Base-by-base conservation (phyloP, 1,140 invertebrate species). In the Lasaia peninsularis region DNA sequence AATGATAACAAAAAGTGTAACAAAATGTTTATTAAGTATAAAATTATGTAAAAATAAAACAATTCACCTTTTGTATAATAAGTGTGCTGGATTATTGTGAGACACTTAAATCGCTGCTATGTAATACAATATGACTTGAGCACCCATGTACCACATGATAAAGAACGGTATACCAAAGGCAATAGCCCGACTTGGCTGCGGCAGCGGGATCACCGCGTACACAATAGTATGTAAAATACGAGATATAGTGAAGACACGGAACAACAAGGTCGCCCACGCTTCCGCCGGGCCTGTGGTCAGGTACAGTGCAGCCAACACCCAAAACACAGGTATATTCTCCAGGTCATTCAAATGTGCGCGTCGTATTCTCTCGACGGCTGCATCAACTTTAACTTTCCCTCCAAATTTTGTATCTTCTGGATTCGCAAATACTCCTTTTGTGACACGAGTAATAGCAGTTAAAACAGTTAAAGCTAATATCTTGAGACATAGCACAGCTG, bases 261-360 rank as follows among this genome's bases (percentile, higher is more conserved):
- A 93, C 52, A 94, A 77, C 7, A 86, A 70, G 0, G 85, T 80
- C 1, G 93, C 93, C 49, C 88, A 73, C 8, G 67, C 65, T 2
- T 79, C 67, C 18, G 76, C 68, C 0, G 94, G 94, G 24, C 87
- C 87, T 0, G 93, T 94, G 0, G 91, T 77, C 12, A 93, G 73
- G 69, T 94, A 95, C 12, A 94, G 66, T 1, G 92, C 90, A 6
- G 89, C 92, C 12, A 93, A 76, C 3, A 94, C 71, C 67, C 93
- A 90, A 69, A 94, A 95, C 2, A 92, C 83, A 0, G 92, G 88
- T 55, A 95, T 94, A 71, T 95, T 95, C 82, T 95, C 94, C 66
- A 95, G 71, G 70, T 95, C 94, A 73, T 95, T 95, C 50, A 93
- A 75, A 75, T 95, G 94, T 40, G 93, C 94, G 60, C 94, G 78